Percentiles rank a stretch among this genome's conserved stretches.
Evolutionary conservation across 92 coral and sea anemone species (phyloP).

Genomic region (Nematostella vectensis): DNA sequence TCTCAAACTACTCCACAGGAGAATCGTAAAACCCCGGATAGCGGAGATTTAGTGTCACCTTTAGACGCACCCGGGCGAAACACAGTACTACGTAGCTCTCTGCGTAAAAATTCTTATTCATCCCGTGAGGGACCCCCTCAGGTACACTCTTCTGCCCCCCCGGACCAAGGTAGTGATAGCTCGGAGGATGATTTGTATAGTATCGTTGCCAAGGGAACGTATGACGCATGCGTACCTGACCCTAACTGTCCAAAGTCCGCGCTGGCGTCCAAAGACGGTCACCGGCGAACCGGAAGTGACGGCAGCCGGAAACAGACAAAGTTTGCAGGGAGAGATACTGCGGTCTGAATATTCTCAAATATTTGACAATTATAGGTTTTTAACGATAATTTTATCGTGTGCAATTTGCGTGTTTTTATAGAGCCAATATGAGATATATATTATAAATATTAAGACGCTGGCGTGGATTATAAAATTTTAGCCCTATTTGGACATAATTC

Average conservation of each 20-base stretch:
- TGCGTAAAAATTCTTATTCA: conserved; percentile 5
- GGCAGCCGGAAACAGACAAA: conserved; percentile 5
- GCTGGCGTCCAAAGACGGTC: conserved; percentile 7
- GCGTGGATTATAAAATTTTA: no score
- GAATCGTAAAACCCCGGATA: conserved; percentile 5
- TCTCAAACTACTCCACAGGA: background rate
- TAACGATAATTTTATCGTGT: background rate
- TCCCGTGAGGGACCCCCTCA: conserved; percentile 9
- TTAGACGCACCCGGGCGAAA: conserved; percentile 44
- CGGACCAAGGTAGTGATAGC: conserved; percentile 67
- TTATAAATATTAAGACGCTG: background rate
- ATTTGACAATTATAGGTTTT: background rate
- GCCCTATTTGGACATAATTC: no score
- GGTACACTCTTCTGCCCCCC: conserved; percentile 54
- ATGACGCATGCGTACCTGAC: conserved; percentile 62
- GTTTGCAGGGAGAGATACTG: conserved; percentile 18
- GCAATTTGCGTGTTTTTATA: no score
- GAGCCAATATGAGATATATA: no score
- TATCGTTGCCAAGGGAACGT: conserved; percentile 83
- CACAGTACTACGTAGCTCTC: conserved; percentile 22
- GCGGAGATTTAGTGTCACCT: conserved; percentile 60
- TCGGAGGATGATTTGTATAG: conserved; percentile 91
- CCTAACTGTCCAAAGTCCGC: conserved; percentile 22
- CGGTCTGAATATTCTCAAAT: conserved; percentile 10
- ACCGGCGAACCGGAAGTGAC: conserved; percentile 14